These are phyloP conservation scores for Plectropomus leopardus DNA, from an alignment of 2,113 vertebrate species.

Conservation along the genomic window DNA sequence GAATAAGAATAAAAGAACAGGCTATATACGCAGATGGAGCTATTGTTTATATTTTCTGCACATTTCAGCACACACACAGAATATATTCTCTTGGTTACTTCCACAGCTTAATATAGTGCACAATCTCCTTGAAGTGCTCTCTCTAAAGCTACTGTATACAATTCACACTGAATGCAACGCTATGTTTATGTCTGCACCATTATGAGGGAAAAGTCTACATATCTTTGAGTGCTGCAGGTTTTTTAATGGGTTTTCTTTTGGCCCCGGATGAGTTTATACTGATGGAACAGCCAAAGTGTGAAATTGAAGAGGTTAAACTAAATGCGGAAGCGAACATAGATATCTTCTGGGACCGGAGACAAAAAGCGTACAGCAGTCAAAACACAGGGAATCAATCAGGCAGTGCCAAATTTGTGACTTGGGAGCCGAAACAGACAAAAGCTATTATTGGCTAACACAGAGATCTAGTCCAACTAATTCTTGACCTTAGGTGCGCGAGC, in stretches of 20 bases:
- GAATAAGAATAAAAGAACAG: not conserved
- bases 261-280: not conserved
- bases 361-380: not conserved
- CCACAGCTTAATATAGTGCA: not conserved
- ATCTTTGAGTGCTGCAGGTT: not conserved
- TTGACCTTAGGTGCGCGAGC: conserved; percentile 30
- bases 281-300: not conserved
- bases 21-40: not conserved
- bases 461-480: conserved; percentile 48
- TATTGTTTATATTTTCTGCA: not conserved
- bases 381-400: conserved; percentile 2
- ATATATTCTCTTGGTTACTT: not conserved
- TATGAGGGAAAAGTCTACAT: too few relatives aligned
- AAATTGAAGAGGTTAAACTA: not conserved
- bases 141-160: not conserved
- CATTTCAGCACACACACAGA: not conserved
- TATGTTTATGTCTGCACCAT: not conserved
- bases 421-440: not conserved
- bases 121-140: not conserved
- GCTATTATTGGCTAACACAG: conserved; percentile 26
- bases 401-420: conserved; percentile 7
- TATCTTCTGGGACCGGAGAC: not conserved
- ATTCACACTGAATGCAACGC: not conserved
- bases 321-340: not conserved
- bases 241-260: not conserved